Percentiles rank a stretch among this genome's conserved stretches.
These are phyloP conservation scores for Lycodopsis pacificus DNA, from an alignment of 2,797 vertebrate species.

Conservation along the genomic window DNA sequence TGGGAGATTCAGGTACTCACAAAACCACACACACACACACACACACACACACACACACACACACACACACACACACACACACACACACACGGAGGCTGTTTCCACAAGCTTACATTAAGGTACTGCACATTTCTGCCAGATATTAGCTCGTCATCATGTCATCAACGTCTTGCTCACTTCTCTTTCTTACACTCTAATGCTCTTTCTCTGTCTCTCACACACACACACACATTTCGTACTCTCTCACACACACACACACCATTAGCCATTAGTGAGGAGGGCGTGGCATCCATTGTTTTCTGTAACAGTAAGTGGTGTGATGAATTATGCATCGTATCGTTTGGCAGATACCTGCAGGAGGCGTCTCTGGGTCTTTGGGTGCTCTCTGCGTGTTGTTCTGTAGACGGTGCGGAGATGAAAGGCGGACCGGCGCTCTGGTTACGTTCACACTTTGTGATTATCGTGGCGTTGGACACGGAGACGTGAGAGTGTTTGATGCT, in stretches of 20 bases:
- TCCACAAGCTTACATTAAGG: conserved; percentile 31
- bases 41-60: background rate
- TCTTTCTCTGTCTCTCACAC: conserved; percentile 8
- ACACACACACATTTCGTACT: conserved; percentile 29
- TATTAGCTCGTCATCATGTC: conserved; percentile 50
- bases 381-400: conserved; percentile 12
- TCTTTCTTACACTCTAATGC: conserved; percentile 47
- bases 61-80: background rate
- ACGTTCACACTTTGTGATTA: background rate
- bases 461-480: background rate
- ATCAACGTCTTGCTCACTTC: conserved; percentile 31
- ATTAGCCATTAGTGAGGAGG: conserved; percentile 81
- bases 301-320: conserved; percentile 70
- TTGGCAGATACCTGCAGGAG: conserved; percentile 37
- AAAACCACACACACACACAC: conserved; percentile 26
- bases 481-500: background rate
- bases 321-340: conserved; percentile 81
- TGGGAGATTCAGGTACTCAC: conserved; percentile 94
- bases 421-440: background rate
- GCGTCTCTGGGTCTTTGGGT: conserved; percentile 32
- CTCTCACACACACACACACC: conserved; percentile 40
- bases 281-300: conserved; percentile 65
- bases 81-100: background rate
- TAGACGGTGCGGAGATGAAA: conserved; percentile 1
- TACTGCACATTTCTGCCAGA: conserved; percentile 19